phyloP scores from a whole-genome alignment of 2,797 vertebrate genomes.

The Xiphorhynchus erythropygius region DNA sequence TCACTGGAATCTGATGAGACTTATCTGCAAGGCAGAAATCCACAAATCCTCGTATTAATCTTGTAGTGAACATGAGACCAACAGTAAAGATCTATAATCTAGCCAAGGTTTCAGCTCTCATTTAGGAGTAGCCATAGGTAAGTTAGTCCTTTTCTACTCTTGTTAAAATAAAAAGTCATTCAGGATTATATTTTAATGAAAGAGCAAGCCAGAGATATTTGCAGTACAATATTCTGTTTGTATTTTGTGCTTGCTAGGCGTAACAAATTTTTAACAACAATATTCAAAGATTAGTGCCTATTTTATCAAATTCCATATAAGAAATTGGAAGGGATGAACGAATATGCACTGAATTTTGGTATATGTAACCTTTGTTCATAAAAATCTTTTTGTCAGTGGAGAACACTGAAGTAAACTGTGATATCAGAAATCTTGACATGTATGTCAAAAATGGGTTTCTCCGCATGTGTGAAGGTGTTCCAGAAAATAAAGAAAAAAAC shows the following conservation, averaged over 20 bases:
- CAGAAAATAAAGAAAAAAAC: neutral
- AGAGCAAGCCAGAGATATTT: neutral
- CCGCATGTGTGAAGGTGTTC: neutral
- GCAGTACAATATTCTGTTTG: neutral
- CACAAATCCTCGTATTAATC: neutral
- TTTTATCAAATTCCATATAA: neutral
- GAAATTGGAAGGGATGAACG: neutral
- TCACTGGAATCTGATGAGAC: neutral
- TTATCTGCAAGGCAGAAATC: neutral
- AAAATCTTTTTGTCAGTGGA: neutral
- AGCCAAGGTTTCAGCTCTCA: neutral
- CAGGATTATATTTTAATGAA: neutral
- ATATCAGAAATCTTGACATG: conserved; percentile 43
- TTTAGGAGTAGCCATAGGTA: neutral
- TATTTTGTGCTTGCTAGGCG: neutral
- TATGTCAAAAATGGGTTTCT: conserved; percentile 20
- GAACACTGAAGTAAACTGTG: neutral
- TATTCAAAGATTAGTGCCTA: neutral
- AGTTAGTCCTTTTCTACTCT: neutral
- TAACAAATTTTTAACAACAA: neutral
- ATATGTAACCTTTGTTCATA: neutral
- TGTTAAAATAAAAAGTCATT: neutral
- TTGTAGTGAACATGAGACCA: neutral
- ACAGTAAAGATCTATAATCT: neutral
- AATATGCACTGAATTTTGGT: neutral